A percentile compares a stretch with the other conserved stretches of the same genome.
Evolutionary conservation across 1,140 invertebrate species (phyloP).

Genomic region (Centruroides vittatus): DNA sequence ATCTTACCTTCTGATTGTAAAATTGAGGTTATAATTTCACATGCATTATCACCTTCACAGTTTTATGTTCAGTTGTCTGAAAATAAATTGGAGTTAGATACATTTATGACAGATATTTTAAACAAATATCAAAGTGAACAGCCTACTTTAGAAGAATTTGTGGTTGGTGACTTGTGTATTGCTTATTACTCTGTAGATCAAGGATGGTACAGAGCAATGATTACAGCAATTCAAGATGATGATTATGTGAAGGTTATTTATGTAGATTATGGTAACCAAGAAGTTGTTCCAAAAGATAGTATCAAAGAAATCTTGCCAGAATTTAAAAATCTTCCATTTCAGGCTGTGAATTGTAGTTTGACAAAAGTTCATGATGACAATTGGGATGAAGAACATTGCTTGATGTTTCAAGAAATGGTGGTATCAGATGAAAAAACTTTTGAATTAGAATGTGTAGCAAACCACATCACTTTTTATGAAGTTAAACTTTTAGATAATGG

Average conservation of each 20-base stretch:
- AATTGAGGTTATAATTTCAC: too few relatives aligned
- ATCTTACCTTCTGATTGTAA: neutral
- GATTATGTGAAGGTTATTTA: constrained; percentile 3
- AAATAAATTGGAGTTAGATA: neutral
- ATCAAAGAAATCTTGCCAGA: too few relatives aligned
- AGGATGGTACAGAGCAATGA: constrained; percentile 9
- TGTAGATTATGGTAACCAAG: constrained; percentile 13
- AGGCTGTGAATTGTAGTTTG: too few relatives aligned
- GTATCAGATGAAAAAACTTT: too few relatives aligned
- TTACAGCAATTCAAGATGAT: neutral
- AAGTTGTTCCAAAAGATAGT: neutral
- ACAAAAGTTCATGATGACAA: too few relatives aligned
- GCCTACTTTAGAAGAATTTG: neutral
- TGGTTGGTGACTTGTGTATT: constrained; percentile 1
- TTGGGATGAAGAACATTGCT: too few relatives aligned
- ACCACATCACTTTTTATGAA: too few relatives aligned
- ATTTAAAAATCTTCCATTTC: too few relatives aligned
- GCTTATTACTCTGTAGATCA: constrained; percentile 10
- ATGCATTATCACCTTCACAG: too few relatives aligned
- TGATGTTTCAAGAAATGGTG: too few relatives aligned
- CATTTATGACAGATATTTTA: neutral
- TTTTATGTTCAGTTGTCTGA: neutral
- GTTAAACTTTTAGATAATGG: too few relatives aligned
- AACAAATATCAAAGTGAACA: neutral
- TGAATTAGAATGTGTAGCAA: too few relatives aligned